These are phyloP conservation scores for Tetramorium parvispinum DNA, from an alignment of 1,140 invertebrate genomes.

Conservation along the genomic window DNA sequence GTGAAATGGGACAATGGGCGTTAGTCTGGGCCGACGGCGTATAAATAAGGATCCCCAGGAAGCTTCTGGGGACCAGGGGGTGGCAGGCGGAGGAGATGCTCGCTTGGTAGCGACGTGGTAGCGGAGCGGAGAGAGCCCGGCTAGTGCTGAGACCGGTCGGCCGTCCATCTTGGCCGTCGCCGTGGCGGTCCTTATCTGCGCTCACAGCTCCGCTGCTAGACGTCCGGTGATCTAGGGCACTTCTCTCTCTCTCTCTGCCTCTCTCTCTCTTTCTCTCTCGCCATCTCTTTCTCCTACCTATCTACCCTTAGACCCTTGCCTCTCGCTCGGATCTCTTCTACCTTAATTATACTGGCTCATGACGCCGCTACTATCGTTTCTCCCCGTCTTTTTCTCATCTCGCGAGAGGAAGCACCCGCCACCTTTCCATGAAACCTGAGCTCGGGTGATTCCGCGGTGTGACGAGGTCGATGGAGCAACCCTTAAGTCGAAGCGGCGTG, in stretches of 20 bases:
- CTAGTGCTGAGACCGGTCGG: conserved; percentile 82
- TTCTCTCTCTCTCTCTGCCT: conserved; percentile 65
- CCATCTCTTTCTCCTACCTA: conserved; percentile 37
- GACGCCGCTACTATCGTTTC: conserved; percentile 44
- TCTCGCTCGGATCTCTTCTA: conserved; percentile 48
- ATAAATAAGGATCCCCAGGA: conserved; percentile 86
- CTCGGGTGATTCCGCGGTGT: conserved; percentile 34
- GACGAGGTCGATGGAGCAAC: conserved; percentile 30
- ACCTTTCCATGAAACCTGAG: conserved; percentile 49
- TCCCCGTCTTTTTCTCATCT: conserved; percentile 47
- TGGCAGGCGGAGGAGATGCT: conserved; percentile 73
- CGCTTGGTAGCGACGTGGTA: conserved; percentile 73
- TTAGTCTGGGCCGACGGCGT: conserved; percentile 84
- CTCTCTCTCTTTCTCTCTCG: conserved; percentile 35
- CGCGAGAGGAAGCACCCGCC: conserved; percentile 18
- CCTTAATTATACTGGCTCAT: conserved; percentile 71
- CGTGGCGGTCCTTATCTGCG: conserved; percentile 85
- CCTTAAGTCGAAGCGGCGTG: background rate
- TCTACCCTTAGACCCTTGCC: conserved; percentile 39
- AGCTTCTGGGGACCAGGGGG: conserved; percentile 74
- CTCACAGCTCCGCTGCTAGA: conserved; percentile 85
- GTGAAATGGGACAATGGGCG: conserved; percentile 86
- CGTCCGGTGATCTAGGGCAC: conserved; percentile 85
- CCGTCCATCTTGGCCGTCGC: conserved; percentile 86
- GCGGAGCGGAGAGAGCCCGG: conserved; percentile 76